A percentile compares a stretch with the other conserved stretches of the same genome.
Evolutionary conservation across 2,888 invertebrate species (phyloP).

Genomic region (Panorpa germanica): DNA sequence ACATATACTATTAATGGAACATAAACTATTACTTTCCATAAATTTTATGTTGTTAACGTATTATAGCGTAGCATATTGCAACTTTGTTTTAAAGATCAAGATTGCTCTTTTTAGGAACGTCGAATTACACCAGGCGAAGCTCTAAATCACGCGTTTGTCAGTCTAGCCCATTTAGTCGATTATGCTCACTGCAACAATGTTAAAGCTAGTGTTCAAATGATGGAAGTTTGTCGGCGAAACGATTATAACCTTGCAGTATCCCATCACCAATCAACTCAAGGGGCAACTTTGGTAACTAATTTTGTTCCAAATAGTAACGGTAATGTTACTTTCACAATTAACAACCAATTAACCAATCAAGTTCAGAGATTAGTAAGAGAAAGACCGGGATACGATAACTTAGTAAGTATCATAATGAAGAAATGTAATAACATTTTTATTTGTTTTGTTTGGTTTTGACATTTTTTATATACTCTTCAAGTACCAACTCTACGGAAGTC

Average conservation of each 20-base stretch:
- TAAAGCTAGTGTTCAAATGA: conserved; percentile 93
- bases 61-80: too few relatives aligned
- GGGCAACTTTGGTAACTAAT: conserved; percentile 49
- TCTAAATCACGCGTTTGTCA: conserved; percentile 86
- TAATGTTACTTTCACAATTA: conserved; percentile 85
- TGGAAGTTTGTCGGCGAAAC: conserved; percentile 59
- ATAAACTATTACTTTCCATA: too few relatives aligned
- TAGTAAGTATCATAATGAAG: conserved; percentile 27
- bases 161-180: conserved; percentile 81
- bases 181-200: conserved; percentile 95
- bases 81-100: conserved; percentile 6
- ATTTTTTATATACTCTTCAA: conserved; percentile 20
- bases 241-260: neutral
- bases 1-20: too few relatives aligned
- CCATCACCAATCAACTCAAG: conserved; percentile 11
- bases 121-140: conserved; percentile 93
- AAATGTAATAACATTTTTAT: conserved; percentile 13
- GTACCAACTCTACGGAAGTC: conserved; percentile 64
- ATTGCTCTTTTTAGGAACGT: conserved; percentile 47
- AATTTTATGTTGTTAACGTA: too few relatives aligned
- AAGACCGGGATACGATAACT: conserved; percentile 56
- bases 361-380: conserved; percentile 52
- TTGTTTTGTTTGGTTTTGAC: conserved; percentile 8
- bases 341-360: conserved; percentile 67
- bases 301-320: conserved; percentile 60